Conservation (phyloP, 2,113 vertebrate species). For the Epinephelus fuscoguttatus region DNA sequence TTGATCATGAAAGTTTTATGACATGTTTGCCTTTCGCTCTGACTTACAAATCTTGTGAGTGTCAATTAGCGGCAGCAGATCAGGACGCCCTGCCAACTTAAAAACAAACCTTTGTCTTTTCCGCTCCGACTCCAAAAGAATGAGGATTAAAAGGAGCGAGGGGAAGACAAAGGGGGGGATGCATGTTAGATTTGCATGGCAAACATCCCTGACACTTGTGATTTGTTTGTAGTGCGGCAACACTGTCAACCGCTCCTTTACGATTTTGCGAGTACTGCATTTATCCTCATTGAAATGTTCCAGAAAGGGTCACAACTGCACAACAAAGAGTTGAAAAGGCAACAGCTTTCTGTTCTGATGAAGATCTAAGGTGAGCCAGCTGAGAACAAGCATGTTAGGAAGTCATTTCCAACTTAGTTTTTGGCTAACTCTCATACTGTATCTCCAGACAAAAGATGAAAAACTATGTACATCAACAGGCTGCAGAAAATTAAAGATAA, state of each 20-base stretch:
- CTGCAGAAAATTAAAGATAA: constrained; percentile 27
- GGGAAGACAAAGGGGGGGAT: constrained; percentile 56
- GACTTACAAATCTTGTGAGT: constrained; percentile 69
- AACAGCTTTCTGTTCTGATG: not conserved
- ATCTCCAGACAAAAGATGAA: not conserved
- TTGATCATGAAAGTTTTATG: constrained; percentile 77
- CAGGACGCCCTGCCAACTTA: constrained; percentile 60
- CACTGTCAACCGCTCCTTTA: constrained; percentile 14
- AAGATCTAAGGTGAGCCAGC: not conserved
- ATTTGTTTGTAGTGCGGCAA: constrained; percentile 63
- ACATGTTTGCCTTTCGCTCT: constrained; percentile 64
- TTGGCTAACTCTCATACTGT: not conserved
- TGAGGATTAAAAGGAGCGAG: constrained; percentile 66
- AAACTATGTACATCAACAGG: not conserved
- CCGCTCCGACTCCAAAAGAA: constrained; percentile 56
- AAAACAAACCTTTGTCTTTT: constrained; percentile 76
- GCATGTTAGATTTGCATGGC: constrained; percentile 61
- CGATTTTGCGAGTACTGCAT: constrained; percentile 22
- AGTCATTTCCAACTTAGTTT: constrained; percentile 1
- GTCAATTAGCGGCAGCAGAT: constrained; percentile 79
- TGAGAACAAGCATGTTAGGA: not conserved
- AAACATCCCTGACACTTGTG: constrained; percentile 63
- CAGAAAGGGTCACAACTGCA: constrained; percentile 27
- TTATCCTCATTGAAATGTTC: constrained; percentile 19
- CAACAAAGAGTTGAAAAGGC: not conserved